A percentile compares a stretch with the other conserved stretches of the same genome.
Conservation (phyloP, 2,113 vertebrate genomes). For the Calidris pygmaea region DNA sequence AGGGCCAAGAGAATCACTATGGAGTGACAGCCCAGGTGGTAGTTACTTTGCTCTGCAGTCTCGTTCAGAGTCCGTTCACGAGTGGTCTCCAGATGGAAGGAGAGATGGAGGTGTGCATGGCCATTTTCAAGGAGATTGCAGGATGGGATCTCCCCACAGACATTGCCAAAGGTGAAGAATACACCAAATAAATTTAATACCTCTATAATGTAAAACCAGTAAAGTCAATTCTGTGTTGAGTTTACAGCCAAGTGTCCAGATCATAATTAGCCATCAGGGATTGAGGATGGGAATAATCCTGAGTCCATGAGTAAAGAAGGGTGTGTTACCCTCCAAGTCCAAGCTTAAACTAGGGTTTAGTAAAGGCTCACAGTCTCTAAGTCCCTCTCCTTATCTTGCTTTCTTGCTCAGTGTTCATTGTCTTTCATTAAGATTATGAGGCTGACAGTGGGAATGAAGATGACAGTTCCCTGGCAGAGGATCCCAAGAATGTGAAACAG, state of each 20-base stretch:
- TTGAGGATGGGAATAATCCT: background rate
- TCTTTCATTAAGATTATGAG: background rate
- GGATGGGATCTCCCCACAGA: background rate
- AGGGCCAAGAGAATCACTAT: background rate
- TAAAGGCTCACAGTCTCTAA: background rate
- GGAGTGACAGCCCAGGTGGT: fast-evolving
- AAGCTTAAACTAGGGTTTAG: background rate
- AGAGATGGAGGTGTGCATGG: background rate
- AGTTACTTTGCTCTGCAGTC: background rate
- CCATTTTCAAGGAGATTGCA: background rate
- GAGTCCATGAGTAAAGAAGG: background rate
- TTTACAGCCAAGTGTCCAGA: background rate
- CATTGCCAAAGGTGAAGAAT: background rate
- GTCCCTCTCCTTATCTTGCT: background rate
- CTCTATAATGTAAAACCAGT: background rate
- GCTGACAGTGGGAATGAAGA: background rate
- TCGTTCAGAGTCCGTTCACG: fast-evolving
- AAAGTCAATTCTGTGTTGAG: background rate
- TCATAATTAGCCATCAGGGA: background rate
- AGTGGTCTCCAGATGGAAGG: background rate
- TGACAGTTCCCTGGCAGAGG: background rate
- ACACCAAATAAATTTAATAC: background rate
- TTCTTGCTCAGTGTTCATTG: background rate
- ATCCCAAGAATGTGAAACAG: background rate
- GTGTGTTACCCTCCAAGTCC: background rate